Evolutionary conservation across 1,140 invertebrate species (phyloP), one percentile per base, ranked within the genome.

Genomic region (Muscidifurax raptorellus): DNA sequence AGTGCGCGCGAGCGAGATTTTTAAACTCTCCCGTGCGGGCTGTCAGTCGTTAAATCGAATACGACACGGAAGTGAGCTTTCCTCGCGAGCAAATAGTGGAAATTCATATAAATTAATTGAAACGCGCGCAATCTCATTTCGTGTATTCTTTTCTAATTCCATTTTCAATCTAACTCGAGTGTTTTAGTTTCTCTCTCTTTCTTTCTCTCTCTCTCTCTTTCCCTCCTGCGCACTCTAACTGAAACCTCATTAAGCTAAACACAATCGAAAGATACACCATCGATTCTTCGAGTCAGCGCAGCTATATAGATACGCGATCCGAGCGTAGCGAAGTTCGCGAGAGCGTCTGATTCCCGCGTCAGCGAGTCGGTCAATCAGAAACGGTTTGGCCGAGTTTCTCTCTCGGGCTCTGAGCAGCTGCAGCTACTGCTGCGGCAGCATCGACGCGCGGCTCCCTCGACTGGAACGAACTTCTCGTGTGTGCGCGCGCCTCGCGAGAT

Each of bases 341-440:
- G 47, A 52, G 47, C 47, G 52, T 82, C 47, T 18, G 80, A 83
- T 83, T 83, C 25, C 18, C 64, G 69, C n/a, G 69, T 59, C 72
- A 67, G 59, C 30, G 36, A 69, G 64, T 78, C 84, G 84, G 74
- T 85, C 84, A 67, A 67, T 81, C 59, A 66, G 66, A 79, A 72
- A 67, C 74, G 82, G 83, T 86, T 82, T 89, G 86, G 66, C 88
- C 86, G 88, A 87, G 88, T 87, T 86, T 85, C 83, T 25, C 32
- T n/a, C 22, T 32, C 25, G 52, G 30, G 66, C 27, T 66, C 3
- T 7, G 66, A n/a, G n/a, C 52, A 59, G 52, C 52, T 59, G 52
- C 15, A 47, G 52, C 52, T 4, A 7, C 47, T 52, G 74, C 40
- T 22, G 9, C 32, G 7, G 30, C 40, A 59, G 59, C 25, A 30